These are phyloP conservation scores for Platycnemis pennipes DNA, from an alignment of 2,888 invertebrate genomes.

Conservation along the genomic window DNA sequence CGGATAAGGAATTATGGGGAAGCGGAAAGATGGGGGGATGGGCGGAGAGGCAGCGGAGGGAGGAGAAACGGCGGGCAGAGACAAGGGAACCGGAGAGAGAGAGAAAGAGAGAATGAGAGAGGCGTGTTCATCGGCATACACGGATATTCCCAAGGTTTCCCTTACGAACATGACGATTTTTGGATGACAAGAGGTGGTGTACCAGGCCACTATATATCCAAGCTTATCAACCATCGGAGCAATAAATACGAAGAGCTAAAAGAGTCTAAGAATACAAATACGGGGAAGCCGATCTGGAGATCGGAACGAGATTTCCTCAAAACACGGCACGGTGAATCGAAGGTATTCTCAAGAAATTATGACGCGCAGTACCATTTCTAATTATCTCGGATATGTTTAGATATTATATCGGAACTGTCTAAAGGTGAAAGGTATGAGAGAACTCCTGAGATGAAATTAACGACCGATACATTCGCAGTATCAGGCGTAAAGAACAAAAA, in stretches of 20 bases:
- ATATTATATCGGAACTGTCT: too few species aligned
- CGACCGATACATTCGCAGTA: too few species aligned
- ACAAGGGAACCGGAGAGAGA: not conserved
- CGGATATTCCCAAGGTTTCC: not conserved
- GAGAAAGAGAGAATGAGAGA: not conserved
- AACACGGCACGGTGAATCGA: not conserved
- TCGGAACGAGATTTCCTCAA: not conserved
- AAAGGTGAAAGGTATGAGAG: too few species aligned
- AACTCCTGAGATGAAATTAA: too few species aligned
- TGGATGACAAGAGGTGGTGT: constrained; percentile 11
- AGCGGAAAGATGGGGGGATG: not conserved
- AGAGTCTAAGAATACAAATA: constrained; percentile 11
- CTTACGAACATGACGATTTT: not conserved
- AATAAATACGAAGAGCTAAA: not conserved
- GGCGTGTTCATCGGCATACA: not conserved
- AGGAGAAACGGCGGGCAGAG: not conserved
- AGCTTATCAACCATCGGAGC: not conserved
- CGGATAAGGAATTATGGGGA: constrained; percentile 19
- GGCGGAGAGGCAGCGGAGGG: not conserved
- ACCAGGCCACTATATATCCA: not conserved
- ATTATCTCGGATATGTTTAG: not conserved
- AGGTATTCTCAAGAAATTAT: not conserved
- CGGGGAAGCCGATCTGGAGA: not conserved
- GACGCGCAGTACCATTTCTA: not conserved
- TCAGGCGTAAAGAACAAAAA: too few species aligned